Evolutionary conservation across 1,140 invertebrate genomes (phyloP).

Genomic region (Muscidifurax raptorellus): DNA sequence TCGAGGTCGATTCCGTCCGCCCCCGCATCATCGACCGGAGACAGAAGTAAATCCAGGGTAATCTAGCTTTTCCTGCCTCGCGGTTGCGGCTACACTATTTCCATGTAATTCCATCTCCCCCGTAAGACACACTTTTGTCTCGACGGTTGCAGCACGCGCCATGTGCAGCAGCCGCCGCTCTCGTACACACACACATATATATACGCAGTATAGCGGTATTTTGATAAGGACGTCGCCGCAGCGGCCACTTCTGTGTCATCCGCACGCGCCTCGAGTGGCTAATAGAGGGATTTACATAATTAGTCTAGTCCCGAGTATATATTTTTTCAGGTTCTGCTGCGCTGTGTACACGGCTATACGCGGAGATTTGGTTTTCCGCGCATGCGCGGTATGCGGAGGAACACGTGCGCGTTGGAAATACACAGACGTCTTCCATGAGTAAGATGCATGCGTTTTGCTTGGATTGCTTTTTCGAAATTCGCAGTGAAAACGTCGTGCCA

Average conservation of each 20-base stretch:
- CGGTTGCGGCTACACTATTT: not conserved
- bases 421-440: not conserved
- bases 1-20: not conserved
- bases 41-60: constrained; percentile 9
- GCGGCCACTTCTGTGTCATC: constrained; percentile 48
- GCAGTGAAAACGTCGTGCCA: no score
- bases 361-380: not conserved
- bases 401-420: constrained; percentile 66
- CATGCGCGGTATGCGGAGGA: no score
- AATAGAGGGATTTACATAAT: constrained; percentile 71
- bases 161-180: not conserved
- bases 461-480: constrained; percentile 41
- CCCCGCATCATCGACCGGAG: not conserved
- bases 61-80: constrained; percentile 27
- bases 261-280: constrained; percentile 45
- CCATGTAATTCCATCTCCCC: constrained; percentile 8
- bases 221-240: constrained; percentile 64
- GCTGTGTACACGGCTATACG: no score
- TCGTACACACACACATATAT: constrained; percentile 55
- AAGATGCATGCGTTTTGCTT: constrained; percentile 53
- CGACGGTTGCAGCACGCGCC: not conserved
- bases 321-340: constrained; percentile 65
- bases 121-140: not conserved
- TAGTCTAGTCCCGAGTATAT: constrained; percentile 58
- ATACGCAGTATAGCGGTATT: constrained; percentile 66